Percentiles rank a stretch among this genome's conserved stretches.
phyloP scores from a whole-genome alignment of 2,113 vertebrate genomes.

The Polypterus senegalus region DNA sequence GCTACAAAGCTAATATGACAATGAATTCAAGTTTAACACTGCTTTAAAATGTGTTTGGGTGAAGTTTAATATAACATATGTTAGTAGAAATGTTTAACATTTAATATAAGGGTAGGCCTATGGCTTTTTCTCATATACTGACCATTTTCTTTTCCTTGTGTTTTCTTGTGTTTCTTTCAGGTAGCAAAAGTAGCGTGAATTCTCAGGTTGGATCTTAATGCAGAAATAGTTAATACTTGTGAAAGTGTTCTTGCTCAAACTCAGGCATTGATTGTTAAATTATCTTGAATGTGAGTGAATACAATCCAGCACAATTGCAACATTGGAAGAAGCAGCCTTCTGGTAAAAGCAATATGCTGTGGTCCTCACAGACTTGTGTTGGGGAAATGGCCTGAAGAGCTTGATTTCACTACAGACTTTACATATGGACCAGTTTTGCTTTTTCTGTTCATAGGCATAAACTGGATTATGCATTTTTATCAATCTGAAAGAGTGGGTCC shows the following conservation, averaged over 20 bases:
- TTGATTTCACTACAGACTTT: neutral
- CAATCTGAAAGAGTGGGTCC: too few relatives aligned
- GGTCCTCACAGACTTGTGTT: neutral
- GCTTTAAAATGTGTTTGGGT: too few relatives aligned
- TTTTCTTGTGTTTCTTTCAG: constrained; percentile 7
- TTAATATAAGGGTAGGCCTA: too few relatives aligned
- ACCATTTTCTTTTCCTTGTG: too few relatives aligned
- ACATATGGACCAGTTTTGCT: neutral
- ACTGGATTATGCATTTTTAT: neutral
- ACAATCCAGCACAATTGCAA: neutral
- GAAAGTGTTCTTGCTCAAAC: neutral
- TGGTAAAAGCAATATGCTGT: neutral
- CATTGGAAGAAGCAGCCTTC: neutral
- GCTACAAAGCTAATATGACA: too few relatives aligned
- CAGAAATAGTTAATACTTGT: neutral
- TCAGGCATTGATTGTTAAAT: neutral
- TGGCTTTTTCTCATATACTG: too few relatives aligned
- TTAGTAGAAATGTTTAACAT: too few relatives aligned
- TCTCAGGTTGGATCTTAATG: constrained; percentile 13
- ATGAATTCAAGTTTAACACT: too few relatives aligned
- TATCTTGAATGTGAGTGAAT: neutral
- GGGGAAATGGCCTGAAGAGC: neutral
- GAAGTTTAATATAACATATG: too few relatives aligned
- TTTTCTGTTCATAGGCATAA: neutral
- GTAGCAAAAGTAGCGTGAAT: constrained; percentile 9